These are phyloP conservation scores for Nomada hirtipes DNA, from an alignment of 2,888 invertebrate genomes.

Conservation along the genomic window DNA sequence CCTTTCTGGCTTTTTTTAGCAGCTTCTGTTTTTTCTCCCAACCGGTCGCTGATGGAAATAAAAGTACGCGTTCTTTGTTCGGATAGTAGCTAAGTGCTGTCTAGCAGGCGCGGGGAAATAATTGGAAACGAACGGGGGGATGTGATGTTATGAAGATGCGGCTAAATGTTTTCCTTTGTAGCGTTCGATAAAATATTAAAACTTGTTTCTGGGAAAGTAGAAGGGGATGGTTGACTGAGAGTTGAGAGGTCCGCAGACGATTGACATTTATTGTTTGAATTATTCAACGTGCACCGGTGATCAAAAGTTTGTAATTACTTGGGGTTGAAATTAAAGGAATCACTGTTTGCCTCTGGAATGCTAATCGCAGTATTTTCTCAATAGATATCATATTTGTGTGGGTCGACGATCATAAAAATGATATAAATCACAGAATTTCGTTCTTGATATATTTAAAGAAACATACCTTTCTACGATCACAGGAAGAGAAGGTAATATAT, in stretches of 20 bases:
- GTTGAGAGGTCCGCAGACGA: too few species aligned
- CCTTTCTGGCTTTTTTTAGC: too few species aligned
- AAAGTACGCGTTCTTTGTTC: slow-evolving; percentile 22
- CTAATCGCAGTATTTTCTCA: too few species aligned
- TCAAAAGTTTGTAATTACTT: neutral
- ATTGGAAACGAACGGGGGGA: slow-evolving; percentile 16
- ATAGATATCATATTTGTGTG: too few species aligned
- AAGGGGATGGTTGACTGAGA: too few species aligned
- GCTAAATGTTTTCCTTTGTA: neutral
- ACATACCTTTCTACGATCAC: too few species aligned
- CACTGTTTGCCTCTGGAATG: too few species aligned
- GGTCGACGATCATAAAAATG: too few species aligned
- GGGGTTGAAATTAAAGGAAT: too few species aligned
- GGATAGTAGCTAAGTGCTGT: neutral
- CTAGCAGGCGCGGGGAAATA: slow-evolving; percentile 16
- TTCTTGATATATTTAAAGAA: too few species aligned
- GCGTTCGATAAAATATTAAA: neutral
- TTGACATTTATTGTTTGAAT: neutral
- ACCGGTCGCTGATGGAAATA: slow-evolving; percentile 31
- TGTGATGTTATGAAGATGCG: neutral
- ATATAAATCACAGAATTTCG: too few species aligned
- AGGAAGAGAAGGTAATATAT: too few species aligned
- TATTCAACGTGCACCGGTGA: neutral
- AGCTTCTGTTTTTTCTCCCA: neutral
- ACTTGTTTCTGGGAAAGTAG: neutral